Percentiles rank a stretch among this genome's conserved stretches.
Evolutionary conservation across 2,888 invertebrate genomes (phyloP).

Genomic region (Sarcophaga caerulescens): DNA sequence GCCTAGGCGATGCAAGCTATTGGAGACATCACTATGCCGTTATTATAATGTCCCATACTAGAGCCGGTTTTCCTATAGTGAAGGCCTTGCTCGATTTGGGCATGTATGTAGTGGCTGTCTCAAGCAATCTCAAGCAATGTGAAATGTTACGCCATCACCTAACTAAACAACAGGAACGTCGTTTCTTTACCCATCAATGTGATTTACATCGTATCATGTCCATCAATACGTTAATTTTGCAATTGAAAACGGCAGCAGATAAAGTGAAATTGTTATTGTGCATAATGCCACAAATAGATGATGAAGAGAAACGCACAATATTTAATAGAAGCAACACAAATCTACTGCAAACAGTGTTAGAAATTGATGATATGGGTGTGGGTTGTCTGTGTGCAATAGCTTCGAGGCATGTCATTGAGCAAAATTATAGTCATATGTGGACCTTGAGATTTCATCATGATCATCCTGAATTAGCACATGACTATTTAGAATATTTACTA

Average conservation of each 20-base stretch:
- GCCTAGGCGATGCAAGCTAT: not conserved
- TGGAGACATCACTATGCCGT: slow-evolving; percentile 42
- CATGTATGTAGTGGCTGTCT: slow-evolving; percentile 46
- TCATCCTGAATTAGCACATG: not conserved
- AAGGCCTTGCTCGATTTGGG: slow-evolving; percentile 32
- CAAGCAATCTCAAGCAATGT: slow-evolving; percentile 22
- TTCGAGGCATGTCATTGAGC: not conserved
- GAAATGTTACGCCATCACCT: slow-evolving; percentile 26
- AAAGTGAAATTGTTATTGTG: slow-evolving; percentile 31
- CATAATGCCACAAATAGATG: slow-evolving; percentile 25
- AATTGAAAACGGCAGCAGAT: slow-evolving; percentile 16
- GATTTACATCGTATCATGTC: slow-evolving; percentile 25
- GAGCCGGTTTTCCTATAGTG: slow-evolving; percentile 35
- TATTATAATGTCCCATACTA: slow-evolving; percentile 46
- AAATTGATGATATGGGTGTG: slow-evolving; percentile 35
- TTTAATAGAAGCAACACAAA: not conserved
- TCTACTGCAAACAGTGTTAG: slow-evolving; percentile 37
- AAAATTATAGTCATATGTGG: slow-evolving; percentile 42
- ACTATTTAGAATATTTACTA: slow-evolving; percentile 36
- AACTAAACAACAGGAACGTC: slow-evolving; percentile 6
- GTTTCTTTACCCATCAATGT: slow-evolving; percentile 24
- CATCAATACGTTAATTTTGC: slow-evolving; percentile 36
- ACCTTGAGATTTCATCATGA: slow-evolving; percentile 39
- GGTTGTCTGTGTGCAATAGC: slow-evolving; percentile 27
- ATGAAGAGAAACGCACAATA: slow-evolving; percentile 10